Evolutionary conservation across 2,797 vertebrate genomes (phyloP).

Genomic region (Sebastes aleutianus): DNA sequence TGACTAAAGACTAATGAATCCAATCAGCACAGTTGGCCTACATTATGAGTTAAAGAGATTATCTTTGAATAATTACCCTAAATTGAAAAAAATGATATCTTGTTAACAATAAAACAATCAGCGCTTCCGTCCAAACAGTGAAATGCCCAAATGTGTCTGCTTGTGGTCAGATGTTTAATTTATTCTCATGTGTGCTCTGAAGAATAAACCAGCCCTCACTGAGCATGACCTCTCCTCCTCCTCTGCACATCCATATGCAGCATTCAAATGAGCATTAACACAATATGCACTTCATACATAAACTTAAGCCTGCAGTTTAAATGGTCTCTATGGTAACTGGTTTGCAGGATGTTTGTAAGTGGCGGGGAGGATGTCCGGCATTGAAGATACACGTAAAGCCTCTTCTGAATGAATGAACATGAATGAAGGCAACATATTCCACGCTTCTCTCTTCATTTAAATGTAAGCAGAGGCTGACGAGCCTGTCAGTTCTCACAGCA

Average conservation of each 20-base stretch:
- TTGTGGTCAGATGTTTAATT: conserved; percentile 35
- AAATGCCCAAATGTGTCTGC: conserved; percentile 2
- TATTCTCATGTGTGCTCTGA: conserved; percentile 18
- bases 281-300: conserved; percentile 44
- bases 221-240: conserved; percentile 17
- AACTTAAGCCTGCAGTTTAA: conserved; percentile 8
- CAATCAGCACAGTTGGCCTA: neutral
- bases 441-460: conserved; percentile 2
- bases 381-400: conserved; percentile 12
- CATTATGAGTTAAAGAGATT: neutral
- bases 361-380: neutral
- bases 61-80: neutral
- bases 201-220: conserved; percentile 8
- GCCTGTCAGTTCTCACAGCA: neutral
- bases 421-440: neutral
- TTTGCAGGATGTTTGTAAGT: neutral
- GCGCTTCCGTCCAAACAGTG: neutral
- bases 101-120: neutral
- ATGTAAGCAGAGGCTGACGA: neutral
- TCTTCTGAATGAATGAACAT: conserved; percentile 27
- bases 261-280: conserved; percentile 55
- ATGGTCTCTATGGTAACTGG: conserved; percentile 66
- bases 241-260: neutral
- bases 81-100: neutral
- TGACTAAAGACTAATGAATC: conserved; percentile 1